These are phyloP conservation scores for Zeugodacus cucurbitae DNA, from an alignment of 1,140 invertebrate genomes.

Conservation along the genomic window DNA sequence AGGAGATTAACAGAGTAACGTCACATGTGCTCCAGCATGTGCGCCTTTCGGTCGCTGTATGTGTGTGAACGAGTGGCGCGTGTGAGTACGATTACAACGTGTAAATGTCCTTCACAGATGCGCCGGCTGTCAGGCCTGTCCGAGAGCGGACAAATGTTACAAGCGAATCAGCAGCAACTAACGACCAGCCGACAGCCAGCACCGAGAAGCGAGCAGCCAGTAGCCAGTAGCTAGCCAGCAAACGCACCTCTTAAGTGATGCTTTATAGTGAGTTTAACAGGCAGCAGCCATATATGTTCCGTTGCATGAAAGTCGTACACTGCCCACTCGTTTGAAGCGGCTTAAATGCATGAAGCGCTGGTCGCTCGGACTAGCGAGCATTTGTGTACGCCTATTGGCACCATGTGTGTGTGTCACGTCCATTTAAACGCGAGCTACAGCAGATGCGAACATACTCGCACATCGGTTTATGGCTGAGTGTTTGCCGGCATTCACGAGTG, in stretches of 20 bases:
- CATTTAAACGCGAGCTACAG: background rate
- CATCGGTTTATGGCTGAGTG: background rate
- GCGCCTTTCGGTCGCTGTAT: background rate
- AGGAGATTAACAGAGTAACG: background rate
- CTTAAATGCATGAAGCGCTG: background rate
- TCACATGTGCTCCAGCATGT: background rate
- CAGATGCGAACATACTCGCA: background rate
- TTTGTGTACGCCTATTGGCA: background rate
- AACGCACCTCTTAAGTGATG: background rate
- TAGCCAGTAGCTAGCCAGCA: background rate
- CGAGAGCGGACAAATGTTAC: slow-evolving; percentile 27
- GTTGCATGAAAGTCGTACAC: background rate
- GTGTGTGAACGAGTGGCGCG: background rate
- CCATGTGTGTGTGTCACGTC: background rate
- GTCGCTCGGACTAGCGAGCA: background rate
- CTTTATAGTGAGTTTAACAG: slow-evolving; percentile 19
- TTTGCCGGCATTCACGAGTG: background rate
- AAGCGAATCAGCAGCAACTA: slow-evolving; percentile 32
- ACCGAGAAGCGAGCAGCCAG: background rate
- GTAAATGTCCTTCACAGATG: slow-evolving; percentile 34
- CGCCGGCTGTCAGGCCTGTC: slow-evolving; percentile 22
- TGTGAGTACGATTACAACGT: slow-evolving; percentile 30
- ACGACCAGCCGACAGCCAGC: slow-evolving; percentile 22
- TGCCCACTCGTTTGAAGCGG: background rate
- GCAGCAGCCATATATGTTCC: background rate